Conservation (phyloP, 2,888 invertebrate species). For the Oscheius sp. region DNA sequence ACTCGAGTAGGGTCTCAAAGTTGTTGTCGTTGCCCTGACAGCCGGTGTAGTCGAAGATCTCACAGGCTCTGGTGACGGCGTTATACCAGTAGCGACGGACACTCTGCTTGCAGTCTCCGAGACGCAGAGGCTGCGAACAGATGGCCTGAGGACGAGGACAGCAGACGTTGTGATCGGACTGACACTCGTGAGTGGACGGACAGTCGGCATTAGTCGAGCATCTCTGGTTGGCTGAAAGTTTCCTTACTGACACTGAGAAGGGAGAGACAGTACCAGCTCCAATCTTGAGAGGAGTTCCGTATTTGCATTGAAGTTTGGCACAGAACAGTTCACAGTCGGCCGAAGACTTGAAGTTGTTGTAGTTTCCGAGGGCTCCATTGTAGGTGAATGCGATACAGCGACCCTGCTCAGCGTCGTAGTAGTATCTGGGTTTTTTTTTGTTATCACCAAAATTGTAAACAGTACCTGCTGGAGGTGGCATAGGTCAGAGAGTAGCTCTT, state of each 20-base stretch:
- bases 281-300: conserved; percentile 67
- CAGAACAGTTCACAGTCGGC: conserved; percentile 72
- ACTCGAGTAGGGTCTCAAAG: conserved; percentile 71
- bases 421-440: conserved; percentile 55
- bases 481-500: conserved; percentile 65
- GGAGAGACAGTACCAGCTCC: conserved; percentile 60
- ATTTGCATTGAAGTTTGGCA: conserved; percentile 71
- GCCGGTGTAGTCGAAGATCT: conserved; percentile 71
- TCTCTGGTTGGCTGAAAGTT: conserved; percentile 53
- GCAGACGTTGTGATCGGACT: conserved; percentile 72
- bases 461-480: conserved; percentile 54
- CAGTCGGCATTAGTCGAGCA: conserved; percentile 71
- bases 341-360: conserved; percentile 71
- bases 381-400: conserved; percentile 72
- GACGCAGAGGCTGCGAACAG: conserved; percentile 72
- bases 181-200: conserved; percentile 71
- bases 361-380: conserved; percentile 72
- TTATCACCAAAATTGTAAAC: not conserved
- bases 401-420: conserved; percentile 71
- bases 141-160: conserved; percentile 72
- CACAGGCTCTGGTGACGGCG: conserved; percentile 70
- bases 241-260: not conserved
- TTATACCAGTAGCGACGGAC: conserved; percentile 72
- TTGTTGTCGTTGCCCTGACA: conserved; percentile 71
- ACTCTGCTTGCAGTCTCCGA: conserved; percentile 72